A percentile compares a stretch with the other conserved stretches of the same genome.
phyloP scores from a whole-genome alignment of 2,113 vertebrate species.

The Dipodomys spectabilis region DNA sequence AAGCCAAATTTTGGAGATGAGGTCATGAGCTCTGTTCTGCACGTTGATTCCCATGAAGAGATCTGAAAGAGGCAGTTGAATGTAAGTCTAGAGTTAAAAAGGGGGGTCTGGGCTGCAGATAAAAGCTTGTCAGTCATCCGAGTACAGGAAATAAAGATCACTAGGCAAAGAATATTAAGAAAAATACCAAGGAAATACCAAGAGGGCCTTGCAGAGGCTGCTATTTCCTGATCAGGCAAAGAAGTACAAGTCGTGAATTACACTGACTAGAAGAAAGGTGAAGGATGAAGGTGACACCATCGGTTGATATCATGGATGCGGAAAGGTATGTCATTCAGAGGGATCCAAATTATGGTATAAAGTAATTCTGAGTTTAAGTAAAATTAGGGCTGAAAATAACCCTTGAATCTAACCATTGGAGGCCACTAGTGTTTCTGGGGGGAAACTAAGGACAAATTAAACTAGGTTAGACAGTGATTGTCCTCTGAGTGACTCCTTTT shows the following conservation, averaged over 20 bases:
- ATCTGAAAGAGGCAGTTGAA: background rate
- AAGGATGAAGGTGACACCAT: background rate
- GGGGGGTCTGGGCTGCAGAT: background rate
- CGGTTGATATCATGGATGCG: background rate
- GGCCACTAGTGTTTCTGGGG: background rate
- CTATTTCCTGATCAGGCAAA: background rate
- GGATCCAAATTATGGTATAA: background rate
- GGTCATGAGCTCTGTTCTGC: background rate
- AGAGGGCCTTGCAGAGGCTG: background rate
- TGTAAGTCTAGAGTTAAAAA: background rate
- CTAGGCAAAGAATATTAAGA: background rate
- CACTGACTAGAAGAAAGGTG: background rate
- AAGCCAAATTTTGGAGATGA: background rate
- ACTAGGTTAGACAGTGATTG: background rate
- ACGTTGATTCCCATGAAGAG: background rate
- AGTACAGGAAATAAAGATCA: background rate
- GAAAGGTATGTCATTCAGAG: background rate
- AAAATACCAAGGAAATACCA: background rate
- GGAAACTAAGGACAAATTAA: background rate
- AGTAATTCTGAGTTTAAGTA: background rate
- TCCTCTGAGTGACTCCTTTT: background rate
- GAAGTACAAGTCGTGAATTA: background rate
- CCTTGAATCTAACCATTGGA: background rate
- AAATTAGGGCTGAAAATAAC: background rate
- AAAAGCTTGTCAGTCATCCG: background rate